These are phyloP conservation scores for Siphamia tubifer DNA, from an alignment of 2,113 vertebrate genomes.

Conservation along the genomic window DNA sequence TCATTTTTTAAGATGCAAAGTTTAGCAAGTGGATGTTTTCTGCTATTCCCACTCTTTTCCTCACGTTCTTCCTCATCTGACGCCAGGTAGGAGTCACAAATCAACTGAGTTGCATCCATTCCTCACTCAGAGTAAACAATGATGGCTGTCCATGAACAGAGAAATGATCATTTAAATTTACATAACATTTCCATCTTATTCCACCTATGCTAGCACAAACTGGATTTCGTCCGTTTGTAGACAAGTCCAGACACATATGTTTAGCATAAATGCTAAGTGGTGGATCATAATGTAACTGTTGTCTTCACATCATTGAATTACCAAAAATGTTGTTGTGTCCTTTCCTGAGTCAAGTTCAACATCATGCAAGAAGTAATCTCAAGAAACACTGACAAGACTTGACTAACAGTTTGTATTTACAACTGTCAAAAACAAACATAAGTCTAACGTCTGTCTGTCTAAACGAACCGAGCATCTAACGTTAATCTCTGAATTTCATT, in stretches of 20 bases:
- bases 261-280: too few relatives aligned
- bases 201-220: neutral
- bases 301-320: too few relatives aligned
- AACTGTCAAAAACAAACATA: too few relatives aligned
- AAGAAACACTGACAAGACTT: too few relatives aligned
- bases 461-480: neutral
- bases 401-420: too few relatives aligned
- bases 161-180: neutral
- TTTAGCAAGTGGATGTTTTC: conserved; percentile 64
- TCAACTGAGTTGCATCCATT: conserved; percentile 81
- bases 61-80: conserved; percentile 65
- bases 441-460: neutral
- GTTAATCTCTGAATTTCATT: neutral
- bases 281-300: too few relatives aligned
- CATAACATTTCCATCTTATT: neutral
- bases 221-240: neutral
- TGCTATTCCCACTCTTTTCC: conserved; percentile 12
- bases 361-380: too few relatives aligned
- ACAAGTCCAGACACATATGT: too few relatives aligned
- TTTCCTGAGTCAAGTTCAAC: too few relatives aligned
- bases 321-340: too few relatives aligned
- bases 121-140: neutral
- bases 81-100: conserved; percentile 68
- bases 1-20: conserved; percentile 77
- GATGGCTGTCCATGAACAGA: neutral